Evolutionary conservation across 2,797 vertebrate species (phyloP).

Genomic region (Notoglanidium macrostoma): DNA sequence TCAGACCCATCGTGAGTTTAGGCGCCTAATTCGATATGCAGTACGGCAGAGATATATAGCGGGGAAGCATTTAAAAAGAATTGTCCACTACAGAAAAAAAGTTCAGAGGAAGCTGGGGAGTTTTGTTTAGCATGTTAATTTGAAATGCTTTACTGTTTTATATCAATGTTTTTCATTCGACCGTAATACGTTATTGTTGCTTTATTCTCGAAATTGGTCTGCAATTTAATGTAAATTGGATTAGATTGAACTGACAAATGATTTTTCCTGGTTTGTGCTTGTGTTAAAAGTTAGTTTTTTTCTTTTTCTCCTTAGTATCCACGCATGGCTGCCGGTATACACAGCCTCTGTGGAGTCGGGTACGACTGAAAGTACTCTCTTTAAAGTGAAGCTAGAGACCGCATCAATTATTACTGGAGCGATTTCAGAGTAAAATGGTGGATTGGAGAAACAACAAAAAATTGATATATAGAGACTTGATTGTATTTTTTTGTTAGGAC

Average conservation of each 20-base stretch:
- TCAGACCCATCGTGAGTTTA: slow-evolving; percentile 81
- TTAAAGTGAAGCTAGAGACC: not conserved
- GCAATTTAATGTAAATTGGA: too few species aligned
- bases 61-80: too few species aligned
- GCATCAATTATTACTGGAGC: not conserved
- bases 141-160: too few species aligned
- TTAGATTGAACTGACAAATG: too few species aligned
- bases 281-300: too few species aligned
- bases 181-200: not conserved
- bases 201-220: too few species aligned
- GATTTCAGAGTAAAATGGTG: not conserved
- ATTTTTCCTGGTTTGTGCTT: too few species aligned
- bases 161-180: not conserved
- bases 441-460: not conserved
- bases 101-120: too few species aligned
- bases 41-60: not conserved
- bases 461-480: not conserved
- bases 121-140: too few species aligned
- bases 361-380: slow-evolving; percentile 55
- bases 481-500: not conserved
- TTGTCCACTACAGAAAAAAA: too few species aligned
- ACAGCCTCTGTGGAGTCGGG: slow-evolving; percentile 59
- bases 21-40: not conserved
- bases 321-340: slow-evolving; percentile 27
- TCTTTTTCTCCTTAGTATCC: slow-evolving; percentile 59